Conservation (phyloP, 2,888 invertebrate species). For the Conchocele bisecta region DNA sequence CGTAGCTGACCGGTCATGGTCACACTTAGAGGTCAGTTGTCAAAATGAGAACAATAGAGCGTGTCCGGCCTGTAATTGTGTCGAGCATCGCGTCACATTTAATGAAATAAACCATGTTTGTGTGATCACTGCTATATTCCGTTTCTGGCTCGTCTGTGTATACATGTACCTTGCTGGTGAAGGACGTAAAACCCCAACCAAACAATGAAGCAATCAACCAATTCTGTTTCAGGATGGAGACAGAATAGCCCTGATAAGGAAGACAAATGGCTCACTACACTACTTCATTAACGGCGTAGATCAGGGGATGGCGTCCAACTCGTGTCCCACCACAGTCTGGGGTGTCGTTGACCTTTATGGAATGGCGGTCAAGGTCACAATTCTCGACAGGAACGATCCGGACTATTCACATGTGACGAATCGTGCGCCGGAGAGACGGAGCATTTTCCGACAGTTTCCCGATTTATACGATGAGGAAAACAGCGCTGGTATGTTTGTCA, state of each 20-base stretch:
- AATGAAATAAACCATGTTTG: too few species aligned
- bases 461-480: slow-evolving; percentile 72
- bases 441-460: slow-evolving; percentile 69
- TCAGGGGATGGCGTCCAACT: slow-evolving; percentile 94
- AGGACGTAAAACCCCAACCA: too few species aligned
- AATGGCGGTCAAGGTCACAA: slow-evolving; percentile 82
- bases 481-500: slow-evolving; percentile 49
- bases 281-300: slow-evolving; percentile 93
- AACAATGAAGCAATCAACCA: too few species aligned
- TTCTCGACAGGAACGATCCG: slow-evolving; percentile 76
- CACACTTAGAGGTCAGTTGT: too few species aligned
- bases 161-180: too few species aligned
- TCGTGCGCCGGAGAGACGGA: slow-evolving; percentile 61
- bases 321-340: slow-evolving; percentile 92
- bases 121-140: too few species aligned
- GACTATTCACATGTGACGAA: slow-evolving; percentile 65
- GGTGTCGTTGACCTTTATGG: slow-evolving; percentile 97
- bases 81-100: too few species aligned
- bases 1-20: too few species aligned
- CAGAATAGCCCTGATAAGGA: slow-evolving; percentile 95
- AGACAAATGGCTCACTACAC: slow-evolving; percentile 92
- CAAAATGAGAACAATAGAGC: too few species aligned
- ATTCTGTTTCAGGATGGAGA: slow-evolving; percentile 93
- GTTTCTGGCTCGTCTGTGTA: too few species aligned
- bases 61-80: too few species aligned